Base-by-base conservation (phyloP, 2,113 vertebrate genomes). In the Sander lucioperca region DNA sequence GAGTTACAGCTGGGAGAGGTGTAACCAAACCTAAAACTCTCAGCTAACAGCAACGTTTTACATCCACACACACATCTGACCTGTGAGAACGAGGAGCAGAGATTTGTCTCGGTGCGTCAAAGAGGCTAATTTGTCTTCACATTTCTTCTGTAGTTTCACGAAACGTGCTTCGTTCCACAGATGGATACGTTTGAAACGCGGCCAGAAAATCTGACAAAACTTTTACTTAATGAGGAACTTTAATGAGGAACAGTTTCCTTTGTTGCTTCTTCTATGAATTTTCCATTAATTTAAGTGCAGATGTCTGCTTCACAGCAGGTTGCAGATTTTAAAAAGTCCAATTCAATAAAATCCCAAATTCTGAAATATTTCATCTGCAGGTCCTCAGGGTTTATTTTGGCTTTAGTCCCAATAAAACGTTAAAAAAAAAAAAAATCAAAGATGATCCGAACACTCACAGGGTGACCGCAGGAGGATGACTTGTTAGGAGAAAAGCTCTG, bases 1-100 rank as follows among this genome's bases (percentile, higher is more conserved):
- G 57, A 57, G 75, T 81, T 90, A 77, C 76, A 65, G 62, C 45
- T 8, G 21, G 48, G 27, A 69, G 72, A 84, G 74, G 68, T 23
- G 74, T 3, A 53, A 79, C 65, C 61, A 16, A 64, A 74, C 61
- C 51, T 56, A 0, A 4, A 0, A 15, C 0, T 69, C 14, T 39
- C 13, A 25, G 9, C 67, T 6, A 0, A 45, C 47, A 16, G 48
- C 51, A 18, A 47, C 61, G 45, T 48, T 25, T 80, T 70, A 84
- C 58, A 68, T 81, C 80, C 80, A 56, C 80, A 54, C 69, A 65
- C 65, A 33, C 53, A 10, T 39, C 47, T 27, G 65, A 47, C 27
- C 50, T 50, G 16, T 1, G 2, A 0, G 54, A 33, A 13, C 3
- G 33, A 39, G 43, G 7, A 0, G 45, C 12, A 27, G 56, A 10